phyloP scores from a whole-genome alignment of 2,113 vertebrate species.

The Nothobranchius furzeri region DNA sequence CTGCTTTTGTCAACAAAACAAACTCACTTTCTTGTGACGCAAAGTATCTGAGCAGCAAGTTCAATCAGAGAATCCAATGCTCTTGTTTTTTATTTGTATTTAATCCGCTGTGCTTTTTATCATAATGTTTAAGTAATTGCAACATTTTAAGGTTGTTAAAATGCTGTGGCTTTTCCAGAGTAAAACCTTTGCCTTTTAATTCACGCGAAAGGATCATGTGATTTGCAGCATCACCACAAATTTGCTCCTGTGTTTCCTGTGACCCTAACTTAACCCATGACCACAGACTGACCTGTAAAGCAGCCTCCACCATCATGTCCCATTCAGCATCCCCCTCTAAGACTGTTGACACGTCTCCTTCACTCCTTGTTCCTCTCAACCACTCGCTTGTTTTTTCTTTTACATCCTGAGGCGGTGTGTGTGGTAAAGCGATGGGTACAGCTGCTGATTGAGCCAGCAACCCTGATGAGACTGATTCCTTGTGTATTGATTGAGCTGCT shows the following conservation, averaged over 20 bases:
- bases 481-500: constrained; percentile 68
- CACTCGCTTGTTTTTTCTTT: constrained; percentile 14
- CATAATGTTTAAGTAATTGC: background rate
- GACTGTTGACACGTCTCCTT: background rate
- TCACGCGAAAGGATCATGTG: background rate
- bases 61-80: background rate
- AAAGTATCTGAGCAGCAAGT: too few relatives aligned
- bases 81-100: background rate
- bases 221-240: background rate
- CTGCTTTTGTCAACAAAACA: background rate
- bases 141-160: background rate
- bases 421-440: constrained; percentile 39
- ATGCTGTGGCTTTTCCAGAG: background rate
- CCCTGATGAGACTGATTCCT: constrained; percentile 71
- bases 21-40: background rate
- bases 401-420: constrained; percentile 41
- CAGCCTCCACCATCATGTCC: background rate
- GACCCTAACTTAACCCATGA: constrained; percentile 32
- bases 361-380: background rate
- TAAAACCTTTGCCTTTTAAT: background rate
- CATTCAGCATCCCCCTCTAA: constrained; percentile 17
- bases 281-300: constrained; percentile 24
- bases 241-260: background rate
- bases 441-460: constrained; percentile 68
- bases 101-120: background rate